Base-by-base conservation (phyloP, 2,113 vertebrate species). In the Lichenostomus cassidix region DNA sequence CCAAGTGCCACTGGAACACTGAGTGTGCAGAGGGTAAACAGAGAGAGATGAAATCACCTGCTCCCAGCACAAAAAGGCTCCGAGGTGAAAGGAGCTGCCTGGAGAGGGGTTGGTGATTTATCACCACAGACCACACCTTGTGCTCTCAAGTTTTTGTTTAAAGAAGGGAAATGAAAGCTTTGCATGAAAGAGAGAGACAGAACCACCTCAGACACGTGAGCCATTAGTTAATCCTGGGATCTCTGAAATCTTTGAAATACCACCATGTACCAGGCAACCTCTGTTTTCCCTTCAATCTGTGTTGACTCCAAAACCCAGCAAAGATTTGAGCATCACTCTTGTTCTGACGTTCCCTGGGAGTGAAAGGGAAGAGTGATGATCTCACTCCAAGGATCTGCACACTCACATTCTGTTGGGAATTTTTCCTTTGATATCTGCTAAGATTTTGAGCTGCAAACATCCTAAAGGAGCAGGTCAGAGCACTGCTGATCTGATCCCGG, bases 161-260 rank as follows among this genome's bases (percentile, higher is more conserved):
- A 74, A 77, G 83, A 55, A 70, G 79, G 35, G 69, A 69, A 77
- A 95, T 7, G 79, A 94, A 90, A 92, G 90, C 86, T 74, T 83
- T 2, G 7, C 41, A 24, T 59, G 69, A 83, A 86, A 83, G 86
- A 82, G 75, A 80, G 42, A 44, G 75, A 44, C 85, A 85, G 78
- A 25, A 88, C 12, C 83, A 64, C 56, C 69, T 78, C 22, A 21
- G 42, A 33, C 80, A 58, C 8, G 42, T 41, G 42, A 89, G 81
- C 15, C 69, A 71, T 67, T 35, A 59, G 90, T 90, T 65, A 90
- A 77, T 65, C 79, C 90, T 49, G 84, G 74, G 25, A 84, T 50
- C 81, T n/a, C 71, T 67, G 74, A 74, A 59, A 63, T 2, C 81
- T n/a, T 71, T 67, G 74, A 74, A 59, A 63, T 2, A 58, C 28